phyloP scores from a whole-genome alignment of 1,140 invertebrate genomes.

The Aporrectodea caliginosa region DNA sequence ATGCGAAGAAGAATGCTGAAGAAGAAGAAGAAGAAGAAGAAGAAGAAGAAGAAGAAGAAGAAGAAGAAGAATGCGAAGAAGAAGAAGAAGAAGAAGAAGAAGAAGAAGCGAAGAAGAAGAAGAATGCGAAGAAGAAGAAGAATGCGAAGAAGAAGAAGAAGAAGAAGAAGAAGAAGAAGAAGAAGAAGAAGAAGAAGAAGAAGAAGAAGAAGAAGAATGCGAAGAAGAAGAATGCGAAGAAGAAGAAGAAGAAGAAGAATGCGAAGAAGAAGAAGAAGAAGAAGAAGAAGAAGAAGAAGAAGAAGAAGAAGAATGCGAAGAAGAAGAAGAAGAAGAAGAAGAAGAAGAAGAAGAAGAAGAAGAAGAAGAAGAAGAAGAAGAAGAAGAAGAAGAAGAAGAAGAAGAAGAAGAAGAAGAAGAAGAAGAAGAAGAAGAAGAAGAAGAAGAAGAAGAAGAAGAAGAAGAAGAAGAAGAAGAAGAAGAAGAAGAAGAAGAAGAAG shows the following conservation, averaged over 20 bases:
- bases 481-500: neutral
- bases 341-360: neutral
- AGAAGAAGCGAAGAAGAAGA: no score
- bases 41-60: no score
- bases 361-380: neutral
- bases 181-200: no score
- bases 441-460: neutral
- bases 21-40: no score
- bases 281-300: neutral
- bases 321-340: neutral
- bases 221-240: no score
- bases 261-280: neutral
- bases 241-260: neutral
- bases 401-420: neutral
- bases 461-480: neutral
- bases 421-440: neutral
- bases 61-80: no score
- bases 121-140: no score
- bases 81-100: no score
- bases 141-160: no score
- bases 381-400: neutral
- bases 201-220: no score
- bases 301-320: neutral
- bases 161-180: no score
- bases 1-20: no score